Percentiles rank a stretch among this genome's conserved stretches.
phyloP scores from a whole-genome alignment of 2,888 invertebrate genomes.

The Oxyscelio sp. region DNA sequence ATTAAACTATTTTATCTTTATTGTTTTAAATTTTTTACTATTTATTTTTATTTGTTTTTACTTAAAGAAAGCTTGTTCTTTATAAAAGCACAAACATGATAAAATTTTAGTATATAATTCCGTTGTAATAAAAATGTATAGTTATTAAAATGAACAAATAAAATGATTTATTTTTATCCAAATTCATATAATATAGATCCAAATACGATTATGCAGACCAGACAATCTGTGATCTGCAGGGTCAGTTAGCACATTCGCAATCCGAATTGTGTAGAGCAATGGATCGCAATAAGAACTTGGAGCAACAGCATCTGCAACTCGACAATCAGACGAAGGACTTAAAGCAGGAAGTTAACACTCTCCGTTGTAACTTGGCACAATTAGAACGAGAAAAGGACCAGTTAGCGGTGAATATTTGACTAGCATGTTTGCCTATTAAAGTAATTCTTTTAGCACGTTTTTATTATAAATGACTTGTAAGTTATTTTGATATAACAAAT shows the following conservation, averaged over 20 bases:
- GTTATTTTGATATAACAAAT: no score
- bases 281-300: slow-evolving; percentile 90
- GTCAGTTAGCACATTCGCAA: slow-evolving; percentile 91
- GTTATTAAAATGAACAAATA: no score
- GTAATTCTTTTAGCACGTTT: no score
- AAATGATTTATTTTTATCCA: neutral
- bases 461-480: no score
- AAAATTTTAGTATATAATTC: no score
- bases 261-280: slow-evolving; percentile 91
- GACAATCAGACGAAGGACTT: slow-evolving; percentile 91
- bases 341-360: slow-evolving; percentile 91
- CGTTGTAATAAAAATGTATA: no score
- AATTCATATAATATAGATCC: slow-evolving; percentile 89
- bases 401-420: slow-evolving; percentile 89
- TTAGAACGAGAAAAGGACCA: slow-evolving; percentile 93
- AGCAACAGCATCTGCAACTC: slow-evolving; percentile 90
- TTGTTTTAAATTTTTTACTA: no score
- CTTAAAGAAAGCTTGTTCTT: no score
- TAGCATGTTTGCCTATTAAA: slow-evolving; percentile 4
- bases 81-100: no score
- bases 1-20: no score
- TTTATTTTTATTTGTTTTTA: no score
- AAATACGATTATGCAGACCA: slow-evolving; percentile 94
- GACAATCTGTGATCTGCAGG: slow-evolving; percentile 92
- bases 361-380: slow-evolving; percentile 91